These are phyloP conservation scores for Vanessa atalanta DNA, from an alignment of 1,140 invertebrate species.

Conservation along the genomic window DNA sequence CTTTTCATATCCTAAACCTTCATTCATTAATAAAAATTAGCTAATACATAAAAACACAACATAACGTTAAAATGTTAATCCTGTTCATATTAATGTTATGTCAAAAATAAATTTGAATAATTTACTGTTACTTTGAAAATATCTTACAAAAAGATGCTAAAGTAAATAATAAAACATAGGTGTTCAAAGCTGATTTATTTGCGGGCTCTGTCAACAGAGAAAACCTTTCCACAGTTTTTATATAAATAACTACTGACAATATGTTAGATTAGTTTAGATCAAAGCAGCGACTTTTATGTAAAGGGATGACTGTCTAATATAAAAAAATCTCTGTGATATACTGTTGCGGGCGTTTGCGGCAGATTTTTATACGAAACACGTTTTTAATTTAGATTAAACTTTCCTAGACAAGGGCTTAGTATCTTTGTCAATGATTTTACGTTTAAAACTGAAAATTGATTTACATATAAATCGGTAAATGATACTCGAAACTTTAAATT, in stretches of 20 bases:
- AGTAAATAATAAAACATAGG: slow-evolving; percentile 18
- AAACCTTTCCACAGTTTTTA: slow-evolving; percentile 18
- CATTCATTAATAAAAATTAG: too few species aligned
- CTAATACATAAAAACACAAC: too few species aligned
- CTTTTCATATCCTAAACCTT: too few species aligned
- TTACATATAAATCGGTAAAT: not conserved
- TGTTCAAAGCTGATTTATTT: slow-evolving; percentile 28
- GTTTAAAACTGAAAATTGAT: not conserved
- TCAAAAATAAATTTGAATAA: not conserved
- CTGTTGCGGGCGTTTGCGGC: not conserved
- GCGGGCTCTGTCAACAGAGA: slow-evolving; percentile 11
- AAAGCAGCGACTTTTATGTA: not conserved
- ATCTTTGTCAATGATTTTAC: not conserved
- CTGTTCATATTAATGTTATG: too few species aligned
- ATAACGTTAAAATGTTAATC: too few species aligned
- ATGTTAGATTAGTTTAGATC: slow-evolving; percentile 16
- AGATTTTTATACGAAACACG: not conserved
- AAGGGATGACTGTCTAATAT: not conserved
- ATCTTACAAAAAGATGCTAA: slow-evolving; percentile 9
- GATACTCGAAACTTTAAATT: not conserved
- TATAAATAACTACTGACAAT: slow-evolving; percentile 22
- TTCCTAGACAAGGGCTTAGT: not conserved
- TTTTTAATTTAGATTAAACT: slow-evolving; percentile 3
- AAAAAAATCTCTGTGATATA: not conserved
- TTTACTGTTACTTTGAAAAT: not conserved